Base-by-base conservation (phyloP, 2,797 vertebrate species). In the Molothrus aeneus region DNA sequence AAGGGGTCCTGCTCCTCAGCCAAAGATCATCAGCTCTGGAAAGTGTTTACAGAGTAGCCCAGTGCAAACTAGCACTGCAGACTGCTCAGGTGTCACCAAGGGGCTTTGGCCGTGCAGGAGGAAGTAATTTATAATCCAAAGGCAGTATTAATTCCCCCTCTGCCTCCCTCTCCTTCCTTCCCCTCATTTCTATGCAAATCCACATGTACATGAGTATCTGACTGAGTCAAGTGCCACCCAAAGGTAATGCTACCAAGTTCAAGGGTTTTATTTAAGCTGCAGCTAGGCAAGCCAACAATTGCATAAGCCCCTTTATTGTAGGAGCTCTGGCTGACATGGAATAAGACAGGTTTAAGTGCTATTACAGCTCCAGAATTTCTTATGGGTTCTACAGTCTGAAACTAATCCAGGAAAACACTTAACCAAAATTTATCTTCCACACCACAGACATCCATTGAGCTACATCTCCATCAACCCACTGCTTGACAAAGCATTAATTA, bases 151-250 rank as follows among this genome's bases (percentile, higher is more conserved):
- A 71, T 36, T 61, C 43, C 21, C 31, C 25, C 56, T 71, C 68
- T 64, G 26, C 13, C 25, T 80, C 53, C 11, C 17, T 78, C 34
- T 36, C 45, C 63, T 61, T 42, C 38, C 6, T 85, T 19, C 38
- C 7, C 17, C 31, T 82, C 42, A 74, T 24, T 50, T 59, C 43
- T 54, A 11, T 28, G 31, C 40, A 42, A 70, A 45, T 29, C 64
- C 19, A 81, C 6, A 1, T 0, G 0, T 10, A 66, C 2, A 0
- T 5, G 19, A 90, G 34, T 43, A 36, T 21, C 47, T 60, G 64
- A 32, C 31, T 10, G 19, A 63, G 25, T 32, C 78, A 90, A 86
- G 42, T 36, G 36, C 43, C 42, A 83, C 38, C 17, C 24, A 63
- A 71, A 80, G 36, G 43, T 43, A 36, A 43, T 18, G 24, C 34